These are phyloP conservation scores for Xylophagus ater DNA, from an alignment of 2,888 invertebrate species.

Conservation along the genomic window DNA sequence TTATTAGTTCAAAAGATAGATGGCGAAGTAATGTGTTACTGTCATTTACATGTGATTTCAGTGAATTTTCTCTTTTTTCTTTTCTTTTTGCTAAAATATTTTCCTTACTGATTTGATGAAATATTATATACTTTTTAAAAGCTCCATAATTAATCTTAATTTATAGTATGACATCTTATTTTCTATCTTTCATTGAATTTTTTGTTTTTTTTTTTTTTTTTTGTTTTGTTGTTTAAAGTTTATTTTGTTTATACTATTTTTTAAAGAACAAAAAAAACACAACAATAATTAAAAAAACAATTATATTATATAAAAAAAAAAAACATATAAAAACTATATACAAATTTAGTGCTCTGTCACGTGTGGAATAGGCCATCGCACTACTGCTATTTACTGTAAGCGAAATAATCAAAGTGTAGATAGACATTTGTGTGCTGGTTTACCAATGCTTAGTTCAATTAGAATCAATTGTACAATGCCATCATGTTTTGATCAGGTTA, in stretches of 20 bases:
- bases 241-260: background rate
- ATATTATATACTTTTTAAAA: too few relatives aligned
- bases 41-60: too few relatives aligned
- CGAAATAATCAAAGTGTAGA: constrained; percentile 22
- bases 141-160: too few relatives aligned
- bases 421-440: constrained; percentile 20
- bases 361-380: constrained; percentile 48
- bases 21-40: too few relatives aligned
- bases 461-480: constrained; percentile 20
- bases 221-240: background rate
- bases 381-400: constrained; percentile 23
- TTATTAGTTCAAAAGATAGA: too few relatives aligned
- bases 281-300: background rate
- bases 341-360: constrained; percentile 50
- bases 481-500: constrained; percentile 18
- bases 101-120: too few relatives aligned
- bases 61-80: too few relatives aligned
- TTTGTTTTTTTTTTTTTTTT: too few relatives aligned
- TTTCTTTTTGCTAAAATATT: too few relatives aligned
- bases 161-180: too few relatives aligned
- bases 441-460: constrained; percentile 19
- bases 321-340: too few relatives aligned
- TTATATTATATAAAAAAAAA: background rate
- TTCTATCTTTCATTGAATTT: too few relatives aligned
- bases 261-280: background rate